Conservation (phyloP, 2,888 invertebrate species). For the Oligia strigilis region DNA sequence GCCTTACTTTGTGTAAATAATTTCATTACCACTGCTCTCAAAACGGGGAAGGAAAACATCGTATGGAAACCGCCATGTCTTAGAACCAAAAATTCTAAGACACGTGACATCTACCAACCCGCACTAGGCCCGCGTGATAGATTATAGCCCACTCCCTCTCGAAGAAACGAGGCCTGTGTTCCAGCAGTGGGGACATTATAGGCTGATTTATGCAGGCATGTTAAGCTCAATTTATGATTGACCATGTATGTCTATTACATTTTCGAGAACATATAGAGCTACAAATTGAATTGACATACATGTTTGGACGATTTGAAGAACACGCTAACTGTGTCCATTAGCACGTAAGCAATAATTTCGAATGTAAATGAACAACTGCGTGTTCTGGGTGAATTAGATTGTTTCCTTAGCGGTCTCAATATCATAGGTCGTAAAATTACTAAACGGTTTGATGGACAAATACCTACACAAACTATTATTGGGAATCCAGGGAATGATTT, state of each 20-base stretch:
- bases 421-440: conserved; percentile 12
- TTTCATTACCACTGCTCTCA: neutral
- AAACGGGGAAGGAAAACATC: neutral
- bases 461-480: conserved; percentile 11
- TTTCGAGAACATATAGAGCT: conserved; percentile 12
- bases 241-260: neutral
- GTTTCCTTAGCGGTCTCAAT: conserved; percentile 38
- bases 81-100: neutral
- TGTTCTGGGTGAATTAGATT: conserved; percentile 43
- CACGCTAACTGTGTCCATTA: conserved; percentile 55
- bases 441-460: conserved; percentile 8
- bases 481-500: neutral
- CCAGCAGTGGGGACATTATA: neutral
- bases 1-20: neutral
- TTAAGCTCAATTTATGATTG: neutral
- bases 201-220: neutral
- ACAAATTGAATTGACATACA: conserved; percentile 37
- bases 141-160: neutral
- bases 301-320: conserved; percentile 43
- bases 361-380: conserved; percentile 53
- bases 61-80: neutral
- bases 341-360: conserved; percentile 53
- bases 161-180: neutral
- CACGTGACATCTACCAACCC: no score
- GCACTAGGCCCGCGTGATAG: no score